Percentiles rank a stretch among this genome's conserved stretches.
Evolutionary conservation across 2,113 vertebrate genomes (phyloP).

Genomic region (Tricholaema leucomelas): DNA sequence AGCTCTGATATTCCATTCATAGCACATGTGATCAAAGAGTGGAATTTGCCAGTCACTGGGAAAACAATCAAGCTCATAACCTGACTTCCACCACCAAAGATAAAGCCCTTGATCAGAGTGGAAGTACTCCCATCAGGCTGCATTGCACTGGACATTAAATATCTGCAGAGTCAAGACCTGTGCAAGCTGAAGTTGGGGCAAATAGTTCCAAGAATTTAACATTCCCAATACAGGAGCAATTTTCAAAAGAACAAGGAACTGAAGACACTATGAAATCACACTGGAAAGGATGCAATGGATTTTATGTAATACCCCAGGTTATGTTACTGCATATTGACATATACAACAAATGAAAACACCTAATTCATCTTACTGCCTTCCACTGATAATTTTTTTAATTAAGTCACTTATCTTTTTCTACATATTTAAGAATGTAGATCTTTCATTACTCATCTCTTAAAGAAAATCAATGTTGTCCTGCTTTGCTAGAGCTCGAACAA

Average conservation of each 20-base stretch:
- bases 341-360: slow-evolving; percentile 29
- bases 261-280: not conserved
- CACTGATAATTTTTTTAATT: slow-evolving; percentile 68
- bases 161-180: not conserved
- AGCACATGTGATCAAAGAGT: slow-evolving; percentile 18
- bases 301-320: not conserved
- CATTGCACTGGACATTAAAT: not conserved
- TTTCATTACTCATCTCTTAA: slow-evolving; percentile 68
- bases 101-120: not conserved
- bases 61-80: not conserved
- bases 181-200: not conserved
- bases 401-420: slow-evolving; percentile 68
- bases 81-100: not conserved
- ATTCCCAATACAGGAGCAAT: not conserved
- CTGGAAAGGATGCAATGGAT: not conserved
- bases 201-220: not conserved
- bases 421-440: slow-evolving; percentile 58
- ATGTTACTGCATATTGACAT: slow-evolving; percentile 20
- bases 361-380: slow-evolving; percentile 44
- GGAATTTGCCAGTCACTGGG: slow-evolving; percentile 24
- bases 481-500: slow-evolving; percentile 56
- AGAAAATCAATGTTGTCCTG: slow-evolving; percentile 66
- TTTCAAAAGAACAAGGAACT: not conserved
- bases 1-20: not conserved
- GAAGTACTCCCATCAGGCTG: not conserved